Base-by-base conservation (phyloP, 1,140 invertebrate genomes). In the Littorina saxatilis region DNA sequence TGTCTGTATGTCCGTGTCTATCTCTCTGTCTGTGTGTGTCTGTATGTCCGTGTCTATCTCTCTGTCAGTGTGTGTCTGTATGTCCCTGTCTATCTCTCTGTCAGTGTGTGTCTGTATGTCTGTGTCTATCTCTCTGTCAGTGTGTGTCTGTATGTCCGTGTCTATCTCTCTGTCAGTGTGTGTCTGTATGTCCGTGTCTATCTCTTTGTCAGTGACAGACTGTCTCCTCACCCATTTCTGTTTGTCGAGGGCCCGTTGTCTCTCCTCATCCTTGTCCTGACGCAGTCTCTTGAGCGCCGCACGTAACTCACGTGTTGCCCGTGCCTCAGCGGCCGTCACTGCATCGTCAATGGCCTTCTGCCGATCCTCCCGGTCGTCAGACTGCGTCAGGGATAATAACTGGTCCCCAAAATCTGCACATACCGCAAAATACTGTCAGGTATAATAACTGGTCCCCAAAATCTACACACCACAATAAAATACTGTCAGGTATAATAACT, bases 241-340 rank as follows among this genome's bases (percentile, higher is more conserved):
- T 76, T 78, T 84, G 43, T 88, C 78, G 27, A 90, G 61, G 27
- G 89, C 88, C 13, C 79, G 68, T 3, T 74, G 66, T 47, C 83
- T 83, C 47, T 88, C 88, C 63, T 85, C 86, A 61, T 86, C 86
- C 72, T 89, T 84, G 50, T 89, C 70, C 17, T 81, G 77, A 70
- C 82, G 68, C 39, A 87, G 77, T 52, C 86, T 52, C 58, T 83
- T 85, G 5, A 90, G 74, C 4, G 90, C 88, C 23, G 86, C 88
- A 37, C 83, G 79, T 3, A 89, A 83, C 80, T 90, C 90, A 37
- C 88, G 79, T 7, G 87, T 86, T 13, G 87, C 88, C 40, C 89
- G 81, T 37, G 82, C 82, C 68, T 91, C 88, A 4, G 87, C 86
- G 4, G 82, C 85, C 13, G 85, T 84, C 52, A 91, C 82, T 0